Conservation (phyloP, 1,140 invertebrate genomes). For the Scylla paramamosain region DNA sequence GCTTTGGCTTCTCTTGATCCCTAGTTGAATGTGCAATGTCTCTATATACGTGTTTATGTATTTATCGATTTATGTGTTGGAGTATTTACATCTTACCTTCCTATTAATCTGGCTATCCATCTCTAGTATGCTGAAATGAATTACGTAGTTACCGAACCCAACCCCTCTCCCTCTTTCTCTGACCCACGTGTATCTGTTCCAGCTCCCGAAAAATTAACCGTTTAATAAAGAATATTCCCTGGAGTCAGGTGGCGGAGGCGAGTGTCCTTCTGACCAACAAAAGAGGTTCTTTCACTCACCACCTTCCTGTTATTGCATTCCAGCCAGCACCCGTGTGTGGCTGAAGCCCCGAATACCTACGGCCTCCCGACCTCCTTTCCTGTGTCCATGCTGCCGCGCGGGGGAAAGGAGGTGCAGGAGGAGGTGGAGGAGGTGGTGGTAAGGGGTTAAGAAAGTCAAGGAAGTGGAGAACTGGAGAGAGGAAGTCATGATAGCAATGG, state of each 20-base stretch:
- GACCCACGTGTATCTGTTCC: not conserved
- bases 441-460: not conserved
- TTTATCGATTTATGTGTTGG: too few species aligned
- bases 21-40: too few species aligned
- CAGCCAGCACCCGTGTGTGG: not conserved
- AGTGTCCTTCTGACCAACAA: conserved; percentile 13
- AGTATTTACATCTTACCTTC: not conserved
- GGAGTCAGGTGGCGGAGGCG: not conserved
- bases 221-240: not conserved
- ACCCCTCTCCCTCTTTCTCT: too few species aligned
- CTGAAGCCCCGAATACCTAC: not conserved
- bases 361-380: not conserved
- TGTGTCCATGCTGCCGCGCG: not conserved
- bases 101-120: not conserved
- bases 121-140: not conserved
- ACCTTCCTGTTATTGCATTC: conserved; percentile 22
- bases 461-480: not conserved
- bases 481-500: not conserved
- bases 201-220: not conserved
- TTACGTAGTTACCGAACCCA: too few species aligned
- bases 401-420: not conserved
- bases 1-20: too few species aligned
- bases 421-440: not conserved
- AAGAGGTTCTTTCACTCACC: conserved; percentile 21
- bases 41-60: too few species aligned